These are phyloP conservation scores for Cynodonichthys magdalenae DNA, from an alignment of 2,797 vertebrate genomes.

Conservation along the genomic window DNA sequence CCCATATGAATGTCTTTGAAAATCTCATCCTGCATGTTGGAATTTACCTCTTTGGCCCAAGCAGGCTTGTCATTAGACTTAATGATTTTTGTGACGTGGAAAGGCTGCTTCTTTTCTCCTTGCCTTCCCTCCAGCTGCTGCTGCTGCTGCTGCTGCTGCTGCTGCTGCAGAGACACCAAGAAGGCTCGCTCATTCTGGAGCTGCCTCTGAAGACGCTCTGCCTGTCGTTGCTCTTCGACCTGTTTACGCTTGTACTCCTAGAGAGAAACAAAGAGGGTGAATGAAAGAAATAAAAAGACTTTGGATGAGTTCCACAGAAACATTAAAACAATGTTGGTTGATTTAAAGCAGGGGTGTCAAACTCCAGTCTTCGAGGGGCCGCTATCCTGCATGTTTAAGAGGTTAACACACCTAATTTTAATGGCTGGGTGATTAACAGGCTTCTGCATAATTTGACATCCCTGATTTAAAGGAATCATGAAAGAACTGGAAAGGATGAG, in stretches of 20 bases:
- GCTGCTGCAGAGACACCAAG: slow-evolving; percentile 90
- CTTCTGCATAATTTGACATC: too few species aligned
- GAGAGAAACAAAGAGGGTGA: background rate
- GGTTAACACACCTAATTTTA: too few species aligned
- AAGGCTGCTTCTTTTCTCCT: slow-evolving; percentile 90
- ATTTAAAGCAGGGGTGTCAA: too few species aligned
- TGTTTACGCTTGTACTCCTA: slow-evolving; percentile 98
- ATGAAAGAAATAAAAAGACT: background rate
- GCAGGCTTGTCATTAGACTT: slow-evolving; percentile 93
- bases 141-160: slow-evolving; percentile 87
- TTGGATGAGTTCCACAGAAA: background rate
- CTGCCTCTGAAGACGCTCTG: slow-evolving; percentile 93
- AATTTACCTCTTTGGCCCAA: slow-evolving; percentile 93
- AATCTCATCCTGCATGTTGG: slow-evolving; percentile 13
- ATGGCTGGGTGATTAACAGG: too few species aligned
- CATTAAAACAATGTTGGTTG: background rate
- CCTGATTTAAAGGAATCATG: background rate
- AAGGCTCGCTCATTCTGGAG: slow-evolving; percentile 94
- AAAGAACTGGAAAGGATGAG: background rate
- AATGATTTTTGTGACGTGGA: slow-evolving; percentile 93
- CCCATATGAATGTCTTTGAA: too few species aligned
- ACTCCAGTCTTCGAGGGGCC: too few species aligned
- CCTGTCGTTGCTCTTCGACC: slow-evolving; percentile 95
- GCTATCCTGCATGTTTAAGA: too few species aligned
- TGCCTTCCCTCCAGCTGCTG: slow-evolving; percentile 88